Base-by-base conservation (phyloP, 2,888 invertebrate genomes). In the Apodemia mormo region DNA sequence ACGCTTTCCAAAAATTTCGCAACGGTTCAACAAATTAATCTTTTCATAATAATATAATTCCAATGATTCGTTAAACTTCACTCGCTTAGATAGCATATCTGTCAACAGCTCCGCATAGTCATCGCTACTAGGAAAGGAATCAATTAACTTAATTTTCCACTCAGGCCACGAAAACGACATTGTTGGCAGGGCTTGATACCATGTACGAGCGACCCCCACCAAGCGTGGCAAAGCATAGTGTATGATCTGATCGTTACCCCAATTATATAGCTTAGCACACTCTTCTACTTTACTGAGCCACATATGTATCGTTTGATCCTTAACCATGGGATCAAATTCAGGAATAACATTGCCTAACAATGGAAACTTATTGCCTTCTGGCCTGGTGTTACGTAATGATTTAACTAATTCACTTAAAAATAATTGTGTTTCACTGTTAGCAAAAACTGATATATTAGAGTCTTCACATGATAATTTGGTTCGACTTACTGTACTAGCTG, bases 141-240 rank as follows among this genome's bases (percentile, higher is more conserved):
- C 74, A 6, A 45, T 12, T 40, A 78, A 67, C 52, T 71, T 71
- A 12, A 9, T 49, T 56, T 77, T 77, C 77, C 77, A 78, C 30
- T 78, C 77, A 6, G 66, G 12, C 76, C 76, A 78, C 1, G 76
- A 70, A 66, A 72, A 69, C 22, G 70, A 65, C 33, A 77, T 65
- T 2, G 76, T 66, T 4, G 71, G 74, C 40, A 75, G 69, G 9
- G 72, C 72, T 54, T 77, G 76, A 66, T 76, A 76, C 76, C 76
- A 76, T 0, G 73, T 66, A 66, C 72, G 74, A 10, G 75, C 77
- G n/a, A 70, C 66, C 12, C 76, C 77, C 1, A 58, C 49, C 8
- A 77, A 68, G 70, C 76, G 77, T 33, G 75, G 75, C 33, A 78
- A 70, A 7, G 76, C 74, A 70, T 74, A 79, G 56, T 79, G 78